Evolutionary conservation across 2,113 vertebrate species (phyloP), one percentile per base, ranked within the genome.

Genomic region (Notiomystis cincta): DNA sequence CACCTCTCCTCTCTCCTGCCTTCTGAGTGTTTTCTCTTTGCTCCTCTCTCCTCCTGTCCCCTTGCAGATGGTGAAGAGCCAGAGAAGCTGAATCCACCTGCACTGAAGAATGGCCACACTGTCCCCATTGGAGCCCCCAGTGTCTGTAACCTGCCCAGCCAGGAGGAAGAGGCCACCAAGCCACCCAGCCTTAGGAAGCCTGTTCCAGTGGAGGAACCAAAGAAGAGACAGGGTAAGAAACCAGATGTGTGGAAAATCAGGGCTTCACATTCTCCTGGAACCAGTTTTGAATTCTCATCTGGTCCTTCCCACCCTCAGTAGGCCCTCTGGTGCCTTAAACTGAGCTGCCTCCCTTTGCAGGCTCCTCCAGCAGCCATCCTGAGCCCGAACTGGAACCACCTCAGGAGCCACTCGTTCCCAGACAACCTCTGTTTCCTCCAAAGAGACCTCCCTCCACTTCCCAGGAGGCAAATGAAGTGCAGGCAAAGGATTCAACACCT

Each of bases 31-130:
- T 44, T 73, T 65, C 80, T 82, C 6, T 50, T 64, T 48, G 92
- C 77, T 76, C 35, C 45, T 48, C 18, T 91, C 38, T 76, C 58
- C 33, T 86, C 72, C 61, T 4, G 0, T 24, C 66, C 67, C 69
- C 83, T 72, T 89, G 64, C 96, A 98, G 98, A 97, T 89, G 96
- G 87, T 76, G 98, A 98, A 50, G 98, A 99, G 18, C n/a, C 96
- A 21, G 98, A 98, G 48, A 98, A 98, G 92, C 65, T 97, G 81
- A 98, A 98, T 96, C 98, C 98, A 1, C 82, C 96, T 13, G 95
- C 98, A 3, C 96, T 99, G 94, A 99, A 99, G 97, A 99, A 99
- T n/a, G 99, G 99, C 86, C 99, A 99, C 85, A 99, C 99, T 0
- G 90, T 98, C 40, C 99, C 99, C 7, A 56, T 98, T 2, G 96